Conservation (phyloP, 1,140 invertebrate genomes). For the Ganaspis sp. region DNA sequence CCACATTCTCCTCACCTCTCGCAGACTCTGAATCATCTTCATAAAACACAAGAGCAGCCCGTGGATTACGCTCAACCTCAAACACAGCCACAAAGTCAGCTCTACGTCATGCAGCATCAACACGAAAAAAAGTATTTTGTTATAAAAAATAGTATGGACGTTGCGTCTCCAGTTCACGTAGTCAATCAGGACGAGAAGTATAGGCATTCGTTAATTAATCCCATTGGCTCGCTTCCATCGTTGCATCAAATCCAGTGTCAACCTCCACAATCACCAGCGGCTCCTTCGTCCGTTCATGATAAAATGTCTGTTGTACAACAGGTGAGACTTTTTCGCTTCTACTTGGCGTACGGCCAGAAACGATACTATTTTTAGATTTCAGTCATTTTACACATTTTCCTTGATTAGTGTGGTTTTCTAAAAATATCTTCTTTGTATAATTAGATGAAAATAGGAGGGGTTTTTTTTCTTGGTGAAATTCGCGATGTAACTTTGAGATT, state of each 20-base stretch:
- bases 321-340: constrained; percentile 55
- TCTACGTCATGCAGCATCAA: constrained; percentile 64
- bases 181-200: constrained; percentile 69
- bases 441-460: too few relatives aligned
- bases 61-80: constrained; percentile 71
- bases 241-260: constrained; percentile 69
- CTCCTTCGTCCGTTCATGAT: constrained; percentile 68
- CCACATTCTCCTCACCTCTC: constrained; percentile 68
- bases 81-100: constrained; percentile 49
- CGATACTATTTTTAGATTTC: not conserved
- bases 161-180: constrained; percentile 59
- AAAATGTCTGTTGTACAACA: constrained; percentile 68
- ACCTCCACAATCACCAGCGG: constrained; percentile 62
- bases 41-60: constrained; percentile 68
- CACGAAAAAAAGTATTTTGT: constrained; percentile 71
- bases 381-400: not conserved
- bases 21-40: constrained; percentile 66
- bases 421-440: too few relatives aligned
- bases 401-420: not conserved
- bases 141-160: constrained; percentile 71
- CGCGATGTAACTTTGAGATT: too few relatives aligned
- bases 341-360: not conserved
- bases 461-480: too few relatives aligned
- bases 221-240: constrained; percentile 60
- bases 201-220: constrained; percentile 66